A percentile compares a stretch with the other conserved stretches of the same genome.
These are phyloP conservation scores for Halcyon leucocephala DNA, from an alignment of 2,797 vertebrate genomes.

Conservation along the genomic window DNA sequence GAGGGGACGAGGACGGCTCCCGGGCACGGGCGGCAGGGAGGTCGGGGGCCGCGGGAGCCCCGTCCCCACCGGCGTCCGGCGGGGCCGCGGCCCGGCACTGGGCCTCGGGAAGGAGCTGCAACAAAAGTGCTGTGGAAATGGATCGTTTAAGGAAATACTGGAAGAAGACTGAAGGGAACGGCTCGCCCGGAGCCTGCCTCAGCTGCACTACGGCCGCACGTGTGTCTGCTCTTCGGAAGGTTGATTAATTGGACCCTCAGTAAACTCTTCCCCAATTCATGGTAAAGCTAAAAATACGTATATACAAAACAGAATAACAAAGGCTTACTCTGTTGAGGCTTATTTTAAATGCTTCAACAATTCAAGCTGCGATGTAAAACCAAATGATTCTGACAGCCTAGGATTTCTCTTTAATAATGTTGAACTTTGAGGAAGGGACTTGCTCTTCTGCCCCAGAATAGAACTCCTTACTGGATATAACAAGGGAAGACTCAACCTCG, in stretches of 20 bases:
- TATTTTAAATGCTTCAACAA: background rate
- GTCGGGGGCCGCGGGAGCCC: background rate
- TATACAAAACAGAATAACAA: background rate
- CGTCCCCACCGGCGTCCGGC: background rate
- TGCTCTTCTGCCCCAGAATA: background rate
- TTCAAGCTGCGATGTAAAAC: background rate
- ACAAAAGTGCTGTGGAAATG: too few relatives aligned
- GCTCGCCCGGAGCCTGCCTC: too few relatives aligned
- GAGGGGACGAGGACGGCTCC: background rate
- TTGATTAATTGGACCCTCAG: background rate
- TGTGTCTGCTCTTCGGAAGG: background rate
- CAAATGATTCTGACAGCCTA: background rate
- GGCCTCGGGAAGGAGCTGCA: background rate
- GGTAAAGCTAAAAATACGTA: background rate
- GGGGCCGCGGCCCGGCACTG: too few relatives aligned
- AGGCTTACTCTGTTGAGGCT: background rate
- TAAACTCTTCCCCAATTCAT: background rate
- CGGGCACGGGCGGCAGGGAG: background rate
- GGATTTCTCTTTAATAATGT: background rate
- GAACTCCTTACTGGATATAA: background rate
- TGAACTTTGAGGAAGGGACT: background rate
- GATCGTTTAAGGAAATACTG: fast-evolving
- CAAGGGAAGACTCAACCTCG: background rate
- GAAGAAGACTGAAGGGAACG: fast-evolving
- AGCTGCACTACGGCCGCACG: fast-evolving